phyloP scores from a whole-genome alignment of 2,888 invertebrate genomes.

The Dermolepida albohirtum region DNA sequence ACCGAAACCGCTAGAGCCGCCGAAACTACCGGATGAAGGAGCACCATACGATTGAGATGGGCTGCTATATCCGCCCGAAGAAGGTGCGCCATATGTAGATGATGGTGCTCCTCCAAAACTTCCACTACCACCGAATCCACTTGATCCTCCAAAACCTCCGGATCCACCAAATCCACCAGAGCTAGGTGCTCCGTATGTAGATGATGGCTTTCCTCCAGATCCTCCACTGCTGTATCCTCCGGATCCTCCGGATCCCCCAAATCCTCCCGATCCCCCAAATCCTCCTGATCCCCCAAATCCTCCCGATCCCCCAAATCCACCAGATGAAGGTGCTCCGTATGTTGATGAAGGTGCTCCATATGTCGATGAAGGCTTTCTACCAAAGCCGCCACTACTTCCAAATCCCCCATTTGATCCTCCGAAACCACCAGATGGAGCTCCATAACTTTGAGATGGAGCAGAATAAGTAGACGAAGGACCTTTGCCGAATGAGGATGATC shows the following conservation, averaged over 20 bases:
- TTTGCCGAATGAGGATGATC: conserved; percentile 22
- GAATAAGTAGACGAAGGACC: conserved; percentile 51
- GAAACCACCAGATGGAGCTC: conserved; percentile 51
- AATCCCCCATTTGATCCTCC: conserved; percentile 58
- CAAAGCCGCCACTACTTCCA: conserved; percentile 47
- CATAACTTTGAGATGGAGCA: conserved; percentile 61
- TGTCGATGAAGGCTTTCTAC: conserved; percentile 52
- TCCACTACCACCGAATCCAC: conserved; percentile 44
- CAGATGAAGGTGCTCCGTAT: conserved; percentile 56
- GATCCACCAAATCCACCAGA: conserved; percentile 49
- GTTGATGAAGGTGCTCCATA: conserved; percentile 54
- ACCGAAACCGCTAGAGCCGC: conserved; percentile 50
- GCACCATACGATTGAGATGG: conserved; percentile 56
- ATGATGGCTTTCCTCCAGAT: conserved; percentile 52
- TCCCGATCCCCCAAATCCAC: conserved; percentile 45
- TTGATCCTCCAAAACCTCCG: conserved; percentile 44
- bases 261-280: conserved; percentile 47
- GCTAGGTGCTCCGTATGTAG: conserved; percentile 57
- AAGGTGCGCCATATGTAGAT: conserved; percentile 58
- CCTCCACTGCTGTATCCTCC: conserved; percentile 44
- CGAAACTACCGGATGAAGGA: conserved; percentile 33
- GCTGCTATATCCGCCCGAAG: conserved; percentile 50
- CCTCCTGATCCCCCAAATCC: conserved; percentile 46
- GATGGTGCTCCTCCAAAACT: conserved; percentile 51
- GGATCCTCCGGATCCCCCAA: conserved; percentile 44